These are phyloP conservation scores for Zootermopsis nevadensis DNA, from an alignment of 2,888 invertebrate genomes.

Conservation along the genomic window DNA sequence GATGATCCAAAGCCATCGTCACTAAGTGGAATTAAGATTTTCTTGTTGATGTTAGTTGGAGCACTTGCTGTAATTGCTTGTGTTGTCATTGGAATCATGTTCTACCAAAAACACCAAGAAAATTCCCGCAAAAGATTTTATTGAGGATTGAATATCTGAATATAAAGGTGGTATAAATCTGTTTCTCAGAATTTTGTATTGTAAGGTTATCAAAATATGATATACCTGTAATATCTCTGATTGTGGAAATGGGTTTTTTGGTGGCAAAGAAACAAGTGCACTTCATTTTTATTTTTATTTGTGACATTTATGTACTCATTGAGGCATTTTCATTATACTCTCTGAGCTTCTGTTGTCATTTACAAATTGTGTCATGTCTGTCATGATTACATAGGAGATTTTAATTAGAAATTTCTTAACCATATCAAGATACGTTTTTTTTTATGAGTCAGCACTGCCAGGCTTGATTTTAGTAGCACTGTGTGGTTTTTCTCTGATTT, in stretches of 20 bases:
- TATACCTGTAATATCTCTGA: not conserved
- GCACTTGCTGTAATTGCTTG: slow-evolving; percentile 85
- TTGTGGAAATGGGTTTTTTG: not conserved
- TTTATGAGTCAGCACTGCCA: too few relatives aligned
- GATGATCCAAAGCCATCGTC: slow-evolving; percentile 88
- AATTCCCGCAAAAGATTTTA: slow-evolving; percentile 89
- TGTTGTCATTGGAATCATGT: slow-evolving; percentile 89
- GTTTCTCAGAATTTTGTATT: not conserved
- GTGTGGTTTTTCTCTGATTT: too few relatives aligned
- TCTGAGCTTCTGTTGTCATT: not conserved
- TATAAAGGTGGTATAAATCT: not conserved
- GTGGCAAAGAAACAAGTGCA: slow-evolving; percentile 7
- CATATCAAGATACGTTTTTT: too few relatives aligned
- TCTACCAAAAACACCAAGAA: slow-evolving; percentile 93
- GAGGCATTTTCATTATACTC: not conserved
- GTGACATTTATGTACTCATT: not conserved
- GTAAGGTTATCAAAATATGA: not conserved
- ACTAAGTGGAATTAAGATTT: slow-evolving; percentile 91
- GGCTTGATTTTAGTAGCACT: too few relatives aligned
- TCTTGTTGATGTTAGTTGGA: slow-evolving; percentile 86
- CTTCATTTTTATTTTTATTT: slow-evolving; percentile 16
- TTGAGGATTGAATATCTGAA: slow-evolving; percentile 57
- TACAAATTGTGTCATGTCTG: not conserved
- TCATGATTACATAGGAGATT: not conserved
- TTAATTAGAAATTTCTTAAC: too few relatives aligned